Evolutionary conservation across 1,140 invertebrate genomes (phyloP).

Genomic region (Papilio machaon): DNA sequence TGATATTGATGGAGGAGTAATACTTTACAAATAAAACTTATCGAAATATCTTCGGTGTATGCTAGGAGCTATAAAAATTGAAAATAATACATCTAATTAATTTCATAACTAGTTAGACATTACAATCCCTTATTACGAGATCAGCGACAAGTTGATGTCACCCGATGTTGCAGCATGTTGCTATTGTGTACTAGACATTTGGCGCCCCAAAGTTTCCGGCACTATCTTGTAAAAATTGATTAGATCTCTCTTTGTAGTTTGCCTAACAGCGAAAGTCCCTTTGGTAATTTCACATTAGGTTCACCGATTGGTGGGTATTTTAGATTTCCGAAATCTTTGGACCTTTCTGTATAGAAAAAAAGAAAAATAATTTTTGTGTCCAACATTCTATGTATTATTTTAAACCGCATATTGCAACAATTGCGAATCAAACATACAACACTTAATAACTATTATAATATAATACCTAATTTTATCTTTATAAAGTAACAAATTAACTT

Average conservation of each 20-base stretch:
- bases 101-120: conserved; percentile 82
- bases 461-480: conserved; percentile 80
- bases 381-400: conserved; percentile 74
- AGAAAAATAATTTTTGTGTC: conserved; percentile 68
- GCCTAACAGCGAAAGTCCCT: conserved; percentile 54
- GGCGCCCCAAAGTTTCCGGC: neutral
- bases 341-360: conserved; percentile 65
- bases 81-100: conserved; percentile 82
- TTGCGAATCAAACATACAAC: conserved; percentile 81
- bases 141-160: conserved; percentile 75
- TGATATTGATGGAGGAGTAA: conserved; percentile 81
- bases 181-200: neutral
- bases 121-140: conserved; percentile 80
- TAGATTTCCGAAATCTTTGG: conserved; percentile 77
- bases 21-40: conserved; percentile 82
- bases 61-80: conserved; percentile 82
- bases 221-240: neutral
- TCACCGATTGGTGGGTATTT: conserved; percentile 76
- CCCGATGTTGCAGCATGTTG: conserved; percentile 58
- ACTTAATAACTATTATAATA: conserved; percentile 80
- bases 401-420: conserved; percentile 79
- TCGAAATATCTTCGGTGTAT: conserved; percentile 82
- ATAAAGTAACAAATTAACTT: conserved; percentile 82
- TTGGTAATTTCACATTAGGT: conserved; percentile 67
- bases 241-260: conserved; percentile 13